Evolutionary conservation across 2,113 vertebrate genomes (phyloP), one percentile per base, ranked within the genome.

Genomic region (Grammomys dolichurus): DNA sequence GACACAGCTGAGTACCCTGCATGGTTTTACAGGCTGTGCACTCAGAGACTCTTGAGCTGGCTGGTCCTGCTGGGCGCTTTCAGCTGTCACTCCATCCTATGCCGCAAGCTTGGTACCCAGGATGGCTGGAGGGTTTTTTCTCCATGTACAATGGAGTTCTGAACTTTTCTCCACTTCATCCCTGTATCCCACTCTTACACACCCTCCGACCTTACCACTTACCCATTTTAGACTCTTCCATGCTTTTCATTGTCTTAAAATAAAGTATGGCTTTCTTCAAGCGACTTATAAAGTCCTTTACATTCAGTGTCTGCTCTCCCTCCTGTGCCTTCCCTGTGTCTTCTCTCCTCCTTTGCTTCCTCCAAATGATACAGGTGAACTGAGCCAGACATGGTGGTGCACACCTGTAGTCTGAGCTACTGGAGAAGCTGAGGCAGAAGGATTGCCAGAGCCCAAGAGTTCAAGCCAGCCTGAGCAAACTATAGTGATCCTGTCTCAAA

Each of bases 301-400:
- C 26, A 7, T 3, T 28, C 1, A 54, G 19, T 16, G 22, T 46
- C 40, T 0, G 0, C 17, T 33, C 0, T 19, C 16, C 43, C 63
- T 76, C 24, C 60, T 8, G 36, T 24, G 56, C 81, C 58, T 28
- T 63, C n/a, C 13, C n/a, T 43, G 51, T 2, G 7, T 54, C 60
- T 70, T 31, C 58, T 16, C 22, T 9, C 67, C 36, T 88, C 51
- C 33, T 76, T 11, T 10, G 48, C 46, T 76, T 72, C 65, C 95
- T 33, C 65, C 4, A 36, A 40, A 65, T 9, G 11, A 80, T 8
- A 48, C 43, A 33, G 65, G 31, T 51, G 85, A 70, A 10, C 16
- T 1, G 19, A 87, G 19, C 9, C 72, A 58, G 82, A 73, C 75
- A 31, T 60, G 43, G 46, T 85, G 19, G 3, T 8, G 20, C 4